Percentiles rank a stretch among this genome's conserved stretches.
These are phyloP conservation scores for Xanthorhoe spadicearia DNA, from an alignment of 2,888 invertebrate genomes.

Conservation along the genomic window DNA sequence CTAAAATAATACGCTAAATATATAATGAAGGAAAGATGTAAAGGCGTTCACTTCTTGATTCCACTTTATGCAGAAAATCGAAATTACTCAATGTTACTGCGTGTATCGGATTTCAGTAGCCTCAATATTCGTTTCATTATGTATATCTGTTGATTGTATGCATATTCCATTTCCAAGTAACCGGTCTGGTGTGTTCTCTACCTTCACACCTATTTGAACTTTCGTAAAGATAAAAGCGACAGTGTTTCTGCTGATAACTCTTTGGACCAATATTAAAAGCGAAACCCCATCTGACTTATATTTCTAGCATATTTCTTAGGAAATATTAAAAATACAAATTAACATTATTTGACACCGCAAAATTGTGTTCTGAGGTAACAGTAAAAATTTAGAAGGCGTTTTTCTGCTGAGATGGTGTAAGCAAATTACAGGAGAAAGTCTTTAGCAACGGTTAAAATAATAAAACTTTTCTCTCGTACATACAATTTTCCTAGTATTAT, in stretches of 20 bases:
- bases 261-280: conserved; percentile 32
- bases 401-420: conserved; percentile 29
- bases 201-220: conserved; percentile 26
- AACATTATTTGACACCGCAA: conserved; percentile 28
- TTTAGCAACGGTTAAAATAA: conserved; percentile 30
- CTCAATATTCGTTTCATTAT: not conserved
- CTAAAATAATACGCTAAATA: no score
- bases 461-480: conserved; percentile 25
- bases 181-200: conserved; percentile 1
- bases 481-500: conserved; percentile 12
- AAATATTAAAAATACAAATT: conserved; percentile 17
- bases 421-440: conserved; percentile 37
- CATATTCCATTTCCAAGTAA: not conserved
- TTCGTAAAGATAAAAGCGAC: conserved; percentile 47
- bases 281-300: conserved; percentile 13
- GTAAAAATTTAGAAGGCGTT: conserved; percentile 25
- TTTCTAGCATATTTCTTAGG: not conserved
- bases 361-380: conserved; percentile 28
- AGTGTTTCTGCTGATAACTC: conserved; percentile 35
- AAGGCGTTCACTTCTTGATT: no score
- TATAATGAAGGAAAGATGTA: no score
- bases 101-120: not conserved
- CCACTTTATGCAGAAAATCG: not conserved
- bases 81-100: not conserved
- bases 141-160: not conserved